phyloP scores from a whole-genome alignment of 2,797 vertebrate genomes.

The Lutjanus campechanus region DNA sequence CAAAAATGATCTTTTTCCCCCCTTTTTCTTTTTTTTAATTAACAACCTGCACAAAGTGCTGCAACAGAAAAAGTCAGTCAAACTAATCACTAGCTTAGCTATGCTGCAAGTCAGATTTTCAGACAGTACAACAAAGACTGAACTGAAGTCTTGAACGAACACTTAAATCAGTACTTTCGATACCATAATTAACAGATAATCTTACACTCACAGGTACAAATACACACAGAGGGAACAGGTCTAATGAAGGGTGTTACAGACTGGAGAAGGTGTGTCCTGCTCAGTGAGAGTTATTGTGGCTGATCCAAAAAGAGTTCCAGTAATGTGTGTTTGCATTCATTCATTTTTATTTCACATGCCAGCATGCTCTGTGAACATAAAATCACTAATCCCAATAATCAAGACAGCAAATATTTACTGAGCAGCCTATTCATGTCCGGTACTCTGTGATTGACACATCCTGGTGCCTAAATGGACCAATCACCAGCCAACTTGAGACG shows the following conservation, averaged over 20 bases:
- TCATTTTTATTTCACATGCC: neutral
- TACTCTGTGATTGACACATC: conserved; percentile 36
- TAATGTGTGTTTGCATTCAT: neutral
- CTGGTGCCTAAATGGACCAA: conserved; percentile 35
- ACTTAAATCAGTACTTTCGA: too few relatives aligned
- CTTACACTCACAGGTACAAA: neutral
- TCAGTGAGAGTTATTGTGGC: neutral
- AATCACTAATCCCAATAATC: conserved; percentile 15
- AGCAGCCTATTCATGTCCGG: conserved; percentile 35
- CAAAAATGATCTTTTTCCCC: too few relatives aligned
- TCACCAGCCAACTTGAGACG: conserved; percentile 1
- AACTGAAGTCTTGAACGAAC: too few relatives aligned
- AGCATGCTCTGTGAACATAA: conserved; percentile 2
- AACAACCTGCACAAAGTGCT: too few relatives aligned
- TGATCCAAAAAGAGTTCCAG: neutral
- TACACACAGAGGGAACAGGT: neutral
- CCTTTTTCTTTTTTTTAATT: too few relatives aligned
- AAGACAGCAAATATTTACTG: conserved; percentile 61
- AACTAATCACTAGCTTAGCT: too few relatives aligned
- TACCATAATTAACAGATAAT: too few relatives aligned
- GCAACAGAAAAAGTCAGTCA: too few relatives aligned
- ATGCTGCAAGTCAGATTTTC: too few relatives aligned
- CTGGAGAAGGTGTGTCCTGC: neutral
- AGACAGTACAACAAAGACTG: too few relatives aligned
- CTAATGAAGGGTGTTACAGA: neutral